A percentile compares a stretch with the other conserved stretches of the same genome.
These are phyloP conservation scores for Halictus quadricinctus DNA, from an alignment of 2,888 invertebrate species.

Conservation along the genomic window DNA sequence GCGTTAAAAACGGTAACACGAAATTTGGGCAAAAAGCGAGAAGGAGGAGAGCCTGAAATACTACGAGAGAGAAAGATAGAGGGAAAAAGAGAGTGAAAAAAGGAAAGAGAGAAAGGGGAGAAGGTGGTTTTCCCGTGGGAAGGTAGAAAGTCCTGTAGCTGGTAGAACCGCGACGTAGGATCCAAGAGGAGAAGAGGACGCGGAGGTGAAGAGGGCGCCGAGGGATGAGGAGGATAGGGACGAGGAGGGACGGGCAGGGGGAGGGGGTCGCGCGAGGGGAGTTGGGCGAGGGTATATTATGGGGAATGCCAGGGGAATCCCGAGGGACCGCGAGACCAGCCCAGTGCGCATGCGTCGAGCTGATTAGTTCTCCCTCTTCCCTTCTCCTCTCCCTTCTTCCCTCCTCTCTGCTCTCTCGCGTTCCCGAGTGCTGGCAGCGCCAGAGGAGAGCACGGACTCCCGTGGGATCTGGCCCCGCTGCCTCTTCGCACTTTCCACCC, in stretches of 20 bases:
- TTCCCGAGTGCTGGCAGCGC: slow-evolving; percentile 79
- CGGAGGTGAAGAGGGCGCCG: slow-evolving; percentile 46
- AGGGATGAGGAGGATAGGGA: slow-evolving; percentile 41
- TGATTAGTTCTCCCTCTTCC: slow-evolving; percentile 78
- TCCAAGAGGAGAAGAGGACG: slow-evolving; percentile 51
- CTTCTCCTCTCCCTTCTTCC: slow-evolving; percentile 11
- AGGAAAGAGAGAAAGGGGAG: slow-evolving; percentile 36
- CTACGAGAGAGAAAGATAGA: not conserved
- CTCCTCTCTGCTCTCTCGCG: slow-evolving; percentile 58
- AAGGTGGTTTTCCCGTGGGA: slow-evolving; percentile 61
- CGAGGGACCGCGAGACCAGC: slow-evolving; percentile 74
- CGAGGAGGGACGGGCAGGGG: slow-evolving; percentile 41
- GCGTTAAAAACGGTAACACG: not conserved
- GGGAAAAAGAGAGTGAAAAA: not conserved
- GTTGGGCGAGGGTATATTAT: slow-evolving; percentile 75
- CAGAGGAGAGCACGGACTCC: slow-evolving; percentile 80
- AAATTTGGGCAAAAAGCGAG: slow-evolving; percentile 2
- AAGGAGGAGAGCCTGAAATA: not conserved
- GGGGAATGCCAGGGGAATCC: slow-evolving; percentile 79
- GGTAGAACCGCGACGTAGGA: slow-evolving; percentile 57
- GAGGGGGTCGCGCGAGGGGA: slow-evolving; percentile 63
- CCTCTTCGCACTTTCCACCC: slow-evolving; percentile 67
- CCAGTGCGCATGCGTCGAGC: slow-evolving; percentile 79
- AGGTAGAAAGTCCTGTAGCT: slow-evolving; percentile 70
- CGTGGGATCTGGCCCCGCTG: slow-evolving; percentile 78